Conservation (phyloP, 2,797 vertebrate species). For the Pangasius larnaudii region DNA sequence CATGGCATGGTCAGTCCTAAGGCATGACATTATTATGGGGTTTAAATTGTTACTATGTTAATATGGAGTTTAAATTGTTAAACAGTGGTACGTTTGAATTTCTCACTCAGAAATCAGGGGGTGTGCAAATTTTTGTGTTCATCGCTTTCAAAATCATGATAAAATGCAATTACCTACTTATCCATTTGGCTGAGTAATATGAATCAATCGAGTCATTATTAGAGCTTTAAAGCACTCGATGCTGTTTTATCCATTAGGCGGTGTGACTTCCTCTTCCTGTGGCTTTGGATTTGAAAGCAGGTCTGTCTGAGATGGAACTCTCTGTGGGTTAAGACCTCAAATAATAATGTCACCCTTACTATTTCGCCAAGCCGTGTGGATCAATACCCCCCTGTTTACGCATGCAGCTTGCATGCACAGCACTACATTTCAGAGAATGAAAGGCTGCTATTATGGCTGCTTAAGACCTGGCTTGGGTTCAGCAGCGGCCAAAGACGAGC, state of each 20-base stretch:
- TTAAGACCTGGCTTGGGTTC: slow-evolving; percentile 55
- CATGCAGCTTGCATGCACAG: slow-evolving; percentile 54
- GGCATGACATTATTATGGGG: not conserved
- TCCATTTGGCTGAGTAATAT: not conserved
- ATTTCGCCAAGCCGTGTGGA: slow-evolving; percentile 54
- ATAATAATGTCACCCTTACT: slow-evolving; percentile 57
- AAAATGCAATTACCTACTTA: slow-evolving; percentile 13
- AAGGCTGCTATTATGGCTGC: slow-evolving; percentile 57
- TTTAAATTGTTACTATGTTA: not conserved
- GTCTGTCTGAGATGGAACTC: slow-evolving; percentile 45
- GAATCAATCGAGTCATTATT: slow-evolving; percentile 27
- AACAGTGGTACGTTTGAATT: not conserved
- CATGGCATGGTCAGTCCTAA: not conserved
- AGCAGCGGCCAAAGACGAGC: slow-evolving; percentile 29
- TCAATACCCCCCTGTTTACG: slow-evolving; percentile 61
- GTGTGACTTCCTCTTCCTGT: slow-evolving; percentile 25
- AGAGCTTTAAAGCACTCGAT: slow-evolving; percentile 29
- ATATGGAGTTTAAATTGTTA: not conserved
- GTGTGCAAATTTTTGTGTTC: not conserved
- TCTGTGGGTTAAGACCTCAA: slow-evolving; percentile 55
- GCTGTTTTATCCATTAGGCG: slow-evolving; percentile 27
- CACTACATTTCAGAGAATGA: slow-evolving; percentile 58
- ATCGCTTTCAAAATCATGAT: not conserved
- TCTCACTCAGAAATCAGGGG: not conserved
- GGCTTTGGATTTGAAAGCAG: slow-evolving; percentile 30